phyloP scores from a whole-genome alignment of 1,140 invertebrate species.

The Magallana ariakensis region DNA sequence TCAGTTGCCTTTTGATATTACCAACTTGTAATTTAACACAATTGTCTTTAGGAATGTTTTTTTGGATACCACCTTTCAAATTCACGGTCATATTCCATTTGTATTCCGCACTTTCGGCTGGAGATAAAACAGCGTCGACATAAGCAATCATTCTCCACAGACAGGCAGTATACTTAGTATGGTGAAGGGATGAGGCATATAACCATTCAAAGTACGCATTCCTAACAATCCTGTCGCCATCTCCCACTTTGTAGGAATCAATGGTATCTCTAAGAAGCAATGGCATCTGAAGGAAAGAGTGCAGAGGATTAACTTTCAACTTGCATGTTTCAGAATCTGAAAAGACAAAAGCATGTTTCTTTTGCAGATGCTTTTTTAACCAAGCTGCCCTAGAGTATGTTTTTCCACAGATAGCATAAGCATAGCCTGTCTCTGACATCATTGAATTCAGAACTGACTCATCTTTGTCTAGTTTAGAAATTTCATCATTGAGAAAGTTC shows the following conservation, averaged over 20 bases:
- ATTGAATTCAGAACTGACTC: too few relatives aligned
- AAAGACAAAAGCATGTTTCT: slow-evolving; percentile 5
- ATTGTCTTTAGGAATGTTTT: slow-evolving; percentile 53
- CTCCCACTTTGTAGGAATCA: slow-evolving; percentile 51
- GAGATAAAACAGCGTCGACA: slow-evolving; percentile 2
- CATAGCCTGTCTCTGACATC: too few relatives aligned
- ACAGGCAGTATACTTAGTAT: slow-evolving; percentile 52
- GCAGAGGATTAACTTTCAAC: slow-evolving; percentile 1
- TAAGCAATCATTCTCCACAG: background rate
- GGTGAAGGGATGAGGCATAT: slow-evolving; percentile 29
- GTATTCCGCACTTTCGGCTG: slow-evolving; percentile 44
- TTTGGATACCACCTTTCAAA: slow-evolving; percentile 46
- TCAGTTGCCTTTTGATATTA: slow-evolving; percentile 22
- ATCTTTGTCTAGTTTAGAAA: too few relatives aligned
- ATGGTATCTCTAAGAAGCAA: slow-evolving; percentile 48
- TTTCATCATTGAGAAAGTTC: too few relatives aligned
- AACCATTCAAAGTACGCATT: slow-evolving; percentile 54
- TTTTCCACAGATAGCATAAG: too few relatives aligned
- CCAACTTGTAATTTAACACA: slow-evolving; percentile 10
- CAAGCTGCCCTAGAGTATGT: too few relatives aligned
- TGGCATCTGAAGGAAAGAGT: slow-evolving; percentile 39
- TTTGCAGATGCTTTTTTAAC: slow-evolving; percentile 49
- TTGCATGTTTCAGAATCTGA: slow-evolving; percentile 21
- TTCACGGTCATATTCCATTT: slow-evolving; percentile 41
- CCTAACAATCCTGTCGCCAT: slow-evolving; percentile 56